A percentile compares a stretch with the other conserved stretches of the same genome.
phyloP scores from a whole-genome alignment of 1,140 invertebrate genomes.

The Drosophila rufa region DNA sequence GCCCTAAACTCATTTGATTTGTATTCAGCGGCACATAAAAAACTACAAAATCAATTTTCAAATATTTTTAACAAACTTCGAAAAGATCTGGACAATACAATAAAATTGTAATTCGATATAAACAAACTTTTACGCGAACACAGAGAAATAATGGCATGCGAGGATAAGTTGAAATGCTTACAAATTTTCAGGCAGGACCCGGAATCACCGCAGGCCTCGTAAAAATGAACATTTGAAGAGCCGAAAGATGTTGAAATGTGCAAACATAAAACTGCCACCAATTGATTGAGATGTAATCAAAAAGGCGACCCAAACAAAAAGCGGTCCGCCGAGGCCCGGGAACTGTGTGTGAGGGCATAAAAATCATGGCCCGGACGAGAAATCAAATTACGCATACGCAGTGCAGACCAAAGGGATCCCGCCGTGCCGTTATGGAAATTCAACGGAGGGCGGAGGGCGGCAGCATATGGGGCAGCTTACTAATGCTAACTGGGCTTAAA shows the following conservation, averaged over 20 bases:
- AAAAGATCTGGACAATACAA: conserved; percentile 61
- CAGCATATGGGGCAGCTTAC: conserved; percentile 63
- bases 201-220: conserved; percentile 72
- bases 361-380: conserved; percentile 61
- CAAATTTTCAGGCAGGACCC: conserved; percentile 57
- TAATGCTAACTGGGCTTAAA: conserved; percentile 75
- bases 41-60: conserved; percentile 55
- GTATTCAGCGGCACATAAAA: conserved; percentile 1
- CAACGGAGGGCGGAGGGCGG: background rate
- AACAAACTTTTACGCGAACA: conserved; percentile 62
- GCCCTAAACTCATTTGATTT: background rate
- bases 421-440: conserved; percentile 46
- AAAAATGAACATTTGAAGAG: conserved; percentile 74
- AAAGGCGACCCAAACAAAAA: conserved; percentile 53
- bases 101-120: conserved; percentile 77
- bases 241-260: conserved; percentile 79
- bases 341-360: conserved; percentile 65
- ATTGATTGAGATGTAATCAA: conserved; percentile 84
- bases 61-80: conserved; percentile 54
- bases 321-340: conserved; percentile 24
- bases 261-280: conserved; percentile 81
- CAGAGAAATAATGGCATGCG: conserved; percentile 27
- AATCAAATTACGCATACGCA: conserved; percentile 76
- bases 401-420: conserved; percentile 25
- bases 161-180: conserved; percentile 63